Percentiles rank a stretch among this genome's conserved stretches.
phyloP scores from a whole-genome alignment of 2,113 vertebrate genomes.

The Proterorhinus semilunaris region DNA sequence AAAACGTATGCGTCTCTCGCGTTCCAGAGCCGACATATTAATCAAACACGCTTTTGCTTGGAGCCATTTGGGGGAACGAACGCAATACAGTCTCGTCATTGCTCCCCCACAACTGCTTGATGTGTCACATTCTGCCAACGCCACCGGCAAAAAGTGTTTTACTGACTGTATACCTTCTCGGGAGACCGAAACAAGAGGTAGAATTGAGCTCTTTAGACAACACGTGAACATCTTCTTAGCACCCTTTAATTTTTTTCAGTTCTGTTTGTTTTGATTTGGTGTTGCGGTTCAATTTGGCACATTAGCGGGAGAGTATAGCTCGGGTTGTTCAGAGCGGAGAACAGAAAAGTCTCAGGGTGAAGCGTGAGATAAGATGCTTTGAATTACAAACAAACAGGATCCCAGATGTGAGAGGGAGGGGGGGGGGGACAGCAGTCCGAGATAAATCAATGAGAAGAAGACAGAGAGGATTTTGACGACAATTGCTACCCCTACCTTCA shows the following conservation, averaged over 20 bases:
- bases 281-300: constrained; percentile 39
- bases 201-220: constrained; percentile 13
- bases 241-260: not conserved
- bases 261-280: not conserved
- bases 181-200: constrained; percentile 30
- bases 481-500: constrained; percentile 22
- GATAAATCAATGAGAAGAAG: constrained; percentile 36
- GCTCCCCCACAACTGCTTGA: constrained; percentile 47
- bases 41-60: constrained; percentile 63
- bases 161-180: constrained; percentile 37
- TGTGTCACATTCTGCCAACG: constrained; percentile 44
- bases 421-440: constrained; percentile 15
- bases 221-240: constrained; percentile 7
- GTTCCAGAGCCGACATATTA: constrained; percentile 60
- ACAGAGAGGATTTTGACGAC: constrained; percentile 14
- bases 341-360: constrained; percentile 40
- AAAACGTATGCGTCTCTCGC: constrained; percentile 50
- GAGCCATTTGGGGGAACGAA: constrained; percentile 65
- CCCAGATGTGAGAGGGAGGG: constrained; percentile 21
- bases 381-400: constrained; percentile 51
- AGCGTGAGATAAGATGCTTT: constrained; percentile 43
- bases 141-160: constrained; percentile 45
- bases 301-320: constrained; percentile 24
- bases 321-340: constrained; percentile 31
- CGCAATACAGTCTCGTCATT: constrained; percentile 43